A percentile compares a stretch with the other conserved stretches of the same genome.
These are phyloP conservation scores for Aleiodes testaceus DNA, from an alignment of 2,888 invertebrate genomes.

Conservation along the genomic window DNA sequence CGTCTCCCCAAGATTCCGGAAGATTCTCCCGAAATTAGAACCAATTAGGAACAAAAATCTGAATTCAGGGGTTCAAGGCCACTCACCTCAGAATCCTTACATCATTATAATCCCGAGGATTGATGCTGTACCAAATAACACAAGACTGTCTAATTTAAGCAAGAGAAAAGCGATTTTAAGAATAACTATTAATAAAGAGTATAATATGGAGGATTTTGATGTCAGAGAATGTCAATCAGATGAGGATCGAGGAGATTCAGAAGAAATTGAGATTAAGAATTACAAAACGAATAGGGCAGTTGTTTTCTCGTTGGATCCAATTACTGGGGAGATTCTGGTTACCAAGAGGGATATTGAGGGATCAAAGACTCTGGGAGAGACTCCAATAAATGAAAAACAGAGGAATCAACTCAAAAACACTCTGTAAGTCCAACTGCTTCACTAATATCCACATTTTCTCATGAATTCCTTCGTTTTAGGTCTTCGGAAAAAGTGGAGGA, in stretches of 20 bases:
- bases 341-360: constrained; percentile 44
- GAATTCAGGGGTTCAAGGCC: not conserved
- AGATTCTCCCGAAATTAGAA: constrained; percentile 30
- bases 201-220: constrained; percentile 13
- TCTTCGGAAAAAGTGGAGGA: constrained; percentile 33
- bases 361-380: constrained; percentile 18
- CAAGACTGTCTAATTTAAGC: constrained; percentile 13
- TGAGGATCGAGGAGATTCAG: constrained; percentile 7
- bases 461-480: constrained; percentile 4
- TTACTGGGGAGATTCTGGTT: constrained; percentile 51
- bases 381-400: not conserved
- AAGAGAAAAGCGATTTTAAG: constrained; percentile 51
- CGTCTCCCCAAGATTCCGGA: constrained; percentile 36
- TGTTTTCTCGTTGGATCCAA: constrained; percentile 54
- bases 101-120: constrained; percentile 32
- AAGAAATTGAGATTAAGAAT: constrained; percentile 53
- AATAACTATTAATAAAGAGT: constrained; percentile 57
- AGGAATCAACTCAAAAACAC: not conserved
- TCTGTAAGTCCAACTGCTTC: not conserved
- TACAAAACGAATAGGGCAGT: constrained; percentile 44
- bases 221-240: constrained; percentile 25
- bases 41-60: no score
- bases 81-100: constrained; percentile 24
- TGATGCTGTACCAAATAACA: constrained; percentile 9
- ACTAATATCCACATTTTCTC: constrained; percentile 15